Percentiles rank a stretch among this genome's conserved stretches.
Conservation (phyloP, 2,888 invertebrate species). For the Limnephilus rhombicus region DNA sequence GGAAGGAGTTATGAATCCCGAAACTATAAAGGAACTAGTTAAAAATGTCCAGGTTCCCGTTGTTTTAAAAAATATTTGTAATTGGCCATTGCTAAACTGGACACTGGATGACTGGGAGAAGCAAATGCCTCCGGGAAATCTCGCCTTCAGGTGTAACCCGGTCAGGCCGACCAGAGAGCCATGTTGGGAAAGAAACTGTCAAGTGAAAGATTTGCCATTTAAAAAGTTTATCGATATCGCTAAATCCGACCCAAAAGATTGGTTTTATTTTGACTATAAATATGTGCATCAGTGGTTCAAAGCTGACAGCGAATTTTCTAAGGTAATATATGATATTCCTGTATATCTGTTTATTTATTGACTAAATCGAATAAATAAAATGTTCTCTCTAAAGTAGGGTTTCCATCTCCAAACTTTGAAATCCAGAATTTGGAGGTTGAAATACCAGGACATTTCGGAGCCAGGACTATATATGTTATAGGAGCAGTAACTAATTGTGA, state of each 20-base stretch:
- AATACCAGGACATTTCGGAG: no score
- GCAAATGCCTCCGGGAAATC: slow-evolving; percentile 76
- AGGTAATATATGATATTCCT: slow-evolving; percentile 72
- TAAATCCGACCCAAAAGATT: slow-evolving; percentile 74
- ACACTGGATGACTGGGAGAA: slow-evolving; percentile 79
- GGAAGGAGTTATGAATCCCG: slow-evolving; percentile 47
- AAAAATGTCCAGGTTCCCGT: slow-evolving; percentile 57
- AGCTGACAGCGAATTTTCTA: slow-evolving; percentile 77
- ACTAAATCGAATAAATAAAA: no score
- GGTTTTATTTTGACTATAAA: slow-evolving; percentile 93
- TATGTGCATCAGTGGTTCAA: slow-evolving; percentile 85
- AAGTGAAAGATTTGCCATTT: slow-evolving; percentile 79
- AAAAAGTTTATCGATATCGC: slow-evolving; percentile 78
- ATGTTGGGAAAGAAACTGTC: slow-evolving; percentile 88
- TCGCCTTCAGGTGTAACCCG: slow-evolving; percentile 78
- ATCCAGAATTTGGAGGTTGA: no score
- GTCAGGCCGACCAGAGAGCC: slow-evolving; percentile 76
- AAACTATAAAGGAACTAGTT: slow-evolving; percentile 50
- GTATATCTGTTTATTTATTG: no score
- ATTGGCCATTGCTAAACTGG: slow-evolving; percentile 81
- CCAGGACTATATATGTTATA: no score
- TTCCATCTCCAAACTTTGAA: no score
- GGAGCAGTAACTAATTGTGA: no score
- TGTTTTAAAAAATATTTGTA: slow-evolving; percentile 60
- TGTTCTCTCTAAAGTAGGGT: no score